Percentiles rank a stretch among this genome's conserved stretches.
Conservation (phyloP, 1,140 invertebrate genomes). For the Macrosteles quadrilineatus region DNA sequence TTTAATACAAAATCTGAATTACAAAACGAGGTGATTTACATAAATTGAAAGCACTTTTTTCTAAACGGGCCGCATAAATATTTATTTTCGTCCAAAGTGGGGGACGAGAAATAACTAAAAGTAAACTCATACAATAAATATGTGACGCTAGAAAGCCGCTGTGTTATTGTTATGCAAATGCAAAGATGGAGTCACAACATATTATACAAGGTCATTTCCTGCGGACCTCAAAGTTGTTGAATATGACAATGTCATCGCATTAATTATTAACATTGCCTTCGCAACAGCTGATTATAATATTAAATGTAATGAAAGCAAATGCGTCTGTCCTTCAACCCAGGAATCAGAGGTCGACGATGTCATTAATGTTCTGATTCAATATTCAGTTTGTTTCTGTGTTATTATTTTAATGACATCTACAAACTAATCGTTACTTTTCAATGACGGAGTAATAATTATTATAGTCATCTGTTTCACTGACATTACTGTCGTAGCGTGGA, state of each 20-base stretch:
- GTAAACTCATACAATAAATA: constrained; percentile 23
- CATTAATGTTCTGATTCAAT: too few species aligned
- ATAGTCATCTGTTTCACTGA: too few species aligned
- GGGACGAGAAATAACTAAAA: constrained; percentile 20
- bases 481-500: too few species aligned
- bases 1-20: too few species aligned
- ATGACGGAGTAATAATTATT: too few species aligned
- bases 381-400: too few species aligned
- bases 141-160: background rate
- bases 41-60: too few species aligned
- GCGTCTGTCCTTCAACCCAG: background rate
- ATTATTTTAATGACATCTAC: too few species aligned
- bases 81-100: background rate
- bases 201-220: constrained; percentile 24
- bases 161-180: constrained; percentile 19
- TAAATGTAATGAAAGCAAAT: constrained; percentile 26
- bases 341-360: too few species aligned
- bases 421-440: too few species aligned
- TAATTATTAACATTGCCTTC: constrained; percentile 20
- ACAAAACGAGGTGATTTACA: too few species aligned
- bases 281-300: constrained; percentile 22
- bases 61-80: constrained; percentile 7
- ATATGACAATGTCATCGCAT: constrained; percentile 24
- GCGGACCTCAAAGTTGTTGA: constrained; percentile 8
- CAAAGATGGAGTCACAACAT: background rate